Conservation (phyloP, 2,888 invertebrate species). For the Villa cingulata region DNA sequence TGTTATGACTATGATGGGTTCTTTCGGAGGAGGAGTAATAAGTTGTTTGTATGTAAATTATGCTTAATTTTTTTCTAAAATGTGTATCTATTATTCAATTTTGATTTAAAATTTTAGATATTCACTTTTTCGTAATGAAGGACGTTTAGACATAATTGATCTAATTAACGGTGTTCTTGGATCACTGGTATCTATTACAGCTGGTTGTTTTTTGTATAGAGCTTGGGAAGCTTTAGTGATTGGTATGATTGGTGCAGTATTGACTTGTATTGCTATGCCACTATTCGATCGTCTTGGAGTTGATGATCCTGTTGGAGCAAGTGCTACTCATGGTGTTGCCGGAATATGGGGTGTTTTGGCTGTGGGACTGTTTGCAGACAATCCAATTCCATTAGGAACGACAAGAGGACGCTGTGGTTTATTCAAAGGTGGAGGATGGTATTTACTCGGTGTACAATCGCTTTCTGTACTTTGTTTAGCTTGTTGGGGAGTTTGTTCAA, state of each 20-base stretch:
- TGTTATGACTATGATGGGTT: slow-evolving; percentile 80
- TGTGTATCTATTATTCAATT: too few relatives aligned
- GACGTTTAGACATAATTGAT: slow-evolving; percentile 67
- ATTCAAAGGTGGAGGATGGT: slow-evolving; percentile 77
- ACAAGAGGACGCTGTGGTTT: slow-evolving; percentile 63
- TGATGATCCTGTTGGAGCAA: slow-evolving; percentile 79
- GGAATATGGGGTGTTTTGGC: slow-evolving; percentile 70
- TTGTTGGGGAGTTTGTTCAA: slow-evolving; percentile 60
- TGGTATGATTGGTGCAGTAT: slow-evolving; percentile 61
- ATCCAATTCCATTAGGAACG: slow-evolving; percentile 66
- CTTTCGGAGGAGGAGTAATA: slow-evolving; percentile 72
- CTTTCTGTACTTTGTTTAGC: slow-evolving; percentile 56
- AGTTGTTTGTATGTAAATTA: slow-evolving; percentile 38
- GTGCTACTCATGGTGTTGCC: slow-evolving; percentile 73
- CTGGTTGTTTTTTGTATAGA: slow-evolving; percentile 72
- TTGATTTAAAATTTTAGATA: slow-evolving; percentile 34
- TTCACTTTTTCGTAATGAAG: slow-evolving; percentile 52
- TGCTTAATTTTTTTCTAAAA: background rate
- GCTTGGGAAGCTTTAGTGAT: slow-evolving; percentile 79
- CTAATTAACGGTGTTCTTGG: slow-evolving; percentile 82
- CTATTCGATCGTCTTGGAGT: slow-evolving; percentile 63
- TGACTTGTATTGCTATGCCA: slow-evolving; percentile 58
- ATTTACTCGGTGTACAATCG: slow-evolving; percentile 69
- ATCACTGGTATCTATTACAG: slow-evolving; percentile 75
- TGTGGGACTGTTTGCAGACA: slow-evolving; percentile 78